These are phyloP conservation scores for Solenopsis invicta DNA, from an alignment of 1,140 invertebrate genomes.

Conservation along the genomic window DNA sequence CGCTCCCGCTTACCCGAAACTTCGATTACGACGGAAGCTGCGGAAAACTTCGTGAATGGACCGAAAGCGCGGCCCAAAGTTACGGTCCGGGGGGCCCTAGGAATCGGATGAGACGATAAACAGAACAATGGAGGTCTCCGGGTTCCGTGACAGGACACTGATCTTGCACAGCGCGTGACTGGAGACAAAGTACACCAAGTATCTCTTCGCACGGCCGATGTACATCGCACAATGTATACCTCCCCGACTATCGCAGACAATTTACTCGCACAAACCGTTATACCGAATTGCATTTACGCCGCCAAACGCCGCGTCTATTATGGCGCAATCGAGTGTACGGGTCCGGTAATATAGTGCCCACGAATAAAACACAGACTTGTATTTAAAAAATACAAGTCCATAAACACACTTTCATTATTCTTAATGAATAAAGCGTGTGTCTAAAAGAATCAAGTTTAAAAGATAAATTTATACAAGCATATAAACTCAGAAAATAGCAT, in stretches of 20 bases:
- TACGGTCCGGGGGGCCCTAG: constrained; percentile 32
- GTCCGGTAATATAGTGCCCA: not conserved
- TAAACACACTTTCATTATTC: not conserved
- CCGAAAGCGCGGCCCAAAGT: constrained; percentile 51
- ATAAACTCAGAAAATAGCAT: not conserved
- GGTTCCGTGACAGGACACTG: constrained; percentile 62
- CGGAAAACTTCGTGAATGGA: constrained; percentile 60
- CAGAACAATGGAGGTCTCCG: constrained; percentile 62
- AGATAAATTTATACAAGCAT: not conserved
- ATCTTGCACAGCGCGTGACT: constrained; percentile 46
- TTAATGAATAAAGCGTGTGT: not conserved
- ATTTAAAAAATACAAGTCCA: not conserved
- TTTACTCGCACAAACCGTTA: constrained; percentile 49
- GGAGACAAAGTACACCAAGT: constrained; percentile 53
- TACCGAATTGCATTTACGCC: constrained; percentile 41
- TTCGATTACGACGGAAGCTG: constrained; percentile 63
- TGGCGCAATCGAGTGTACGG: not conserved
- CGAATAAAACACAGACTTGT: not conserved
- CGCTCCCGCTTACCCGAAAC: constrained; percentile 19
- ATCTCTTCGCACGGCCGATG: constrained; percentile 26
- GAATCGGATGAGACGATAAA: constrained; percentile 62
- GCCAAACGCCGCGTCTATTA: constrained; percentile 12
- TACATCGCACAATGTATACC: constrained; percentile 43
- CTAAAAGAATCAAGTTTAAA: not conserved
- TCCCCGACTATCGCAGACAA: constrained; percentile 35